Conservation (phyloP, 2,797 vertebrate species). For the Gephyroberyx darwinii region DNA sequence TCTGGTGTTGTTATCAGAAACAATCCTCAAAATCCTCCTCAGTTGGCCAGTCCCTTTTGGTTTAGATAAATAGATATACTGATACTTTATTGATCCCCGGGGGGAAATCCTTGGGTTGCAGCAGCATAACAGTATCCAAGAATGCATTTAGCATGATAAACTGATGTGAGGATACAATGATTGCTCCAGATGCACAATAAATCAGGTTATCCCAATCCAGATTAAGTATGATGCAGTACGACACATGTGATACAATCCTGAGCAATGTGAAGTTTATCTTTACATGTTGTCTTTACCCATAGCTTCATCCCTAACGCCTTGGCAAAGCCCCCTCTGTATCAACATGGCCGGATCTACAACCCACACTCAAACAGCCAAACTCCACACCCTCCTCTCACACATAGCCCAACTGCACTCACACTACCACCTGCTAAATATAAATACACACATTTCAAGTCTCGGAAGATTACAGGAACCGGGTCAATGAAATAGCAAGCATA, state of each 20-base stretch:
- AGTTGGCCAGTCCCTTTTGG: too few species aligned
- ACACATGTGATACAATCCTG: background rate
- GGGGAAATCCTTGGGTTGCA: too few species aligned
- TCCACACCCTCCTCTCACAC: slow-evolving; percentile 55
- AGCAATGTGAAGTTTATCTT: slow-evolving; percentile 5
- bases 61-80: too few species aligned
- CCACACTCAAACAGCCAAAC: slow-evolving; percentile 37
- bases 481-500: slow-evolving; percentile 42
- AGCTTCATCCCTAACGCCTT: slow-evolving; percentile 25
- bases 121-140: too few species aligned
- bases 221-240: background rate
- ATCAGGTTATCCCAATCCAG: background rate
- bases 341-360: slow-evolving; percentile 29
- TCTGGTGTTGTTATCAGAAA: background rate
- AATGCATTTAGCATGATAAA: background rate
- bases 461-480: slow-evolving; percentile 39
- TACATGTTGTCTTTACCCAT: background rate
- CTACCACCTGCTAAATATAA: slow-evolving; percentile 69
- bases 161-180: background rate
- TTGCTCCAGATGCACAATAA: background rate
- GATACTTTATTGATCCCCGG: too few species aligned
- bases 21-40: background rate
- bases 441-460: slow-evolving; percentile 49
- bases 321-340: slow-evolving; percentile 20
- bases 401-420: slow-evolving; percentile 41